Conservation (phyloP, 2,113 vertebrate genomes). For the Cheilinus undulatus region DNA sequence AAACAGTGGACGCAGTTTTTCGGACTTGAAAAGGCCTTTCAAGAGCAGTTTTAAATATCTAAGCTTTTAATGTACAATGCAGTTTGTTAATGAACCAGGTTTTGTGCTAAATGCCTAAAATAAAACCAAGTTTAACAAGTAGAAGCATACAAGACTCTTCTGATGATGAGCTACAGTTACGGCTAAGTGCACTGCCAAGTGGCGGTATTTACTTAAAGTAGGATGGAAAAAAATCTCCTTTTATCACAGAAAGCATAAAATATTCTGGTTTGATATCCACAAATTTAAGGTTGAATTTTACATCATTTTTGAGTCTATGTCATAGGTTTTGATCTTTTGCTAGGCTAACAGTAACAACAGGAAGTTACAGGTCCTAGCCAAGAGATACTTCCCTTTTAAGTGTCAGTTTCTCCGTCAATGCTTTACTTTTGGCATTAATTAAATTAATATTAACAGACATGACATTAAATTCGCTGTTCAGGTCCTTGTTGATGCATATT, state of each 20-base stretch:
- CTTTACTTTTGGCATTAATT: no score
- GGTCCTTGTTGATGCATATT: no score
- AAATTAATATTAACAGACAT: no score
- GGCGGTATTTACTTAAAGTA: not conserved
- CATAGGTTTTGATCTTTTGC: not conserved
- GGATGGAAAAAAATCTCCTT: not conserved
- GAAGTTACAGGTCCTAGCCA: not conserved
- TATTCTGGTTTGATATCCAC: not conserved
- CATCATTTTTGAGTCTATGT: no score
- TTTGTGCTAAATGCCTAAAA: slow-evolving; percentile 5
- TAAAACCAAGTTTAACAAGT: slow-evolving; percentile 5
- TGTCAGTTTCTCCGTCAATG: no score
- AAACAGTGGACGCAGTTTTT: slow-evolving; percentile 32
- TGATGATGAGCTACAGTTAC: not conserved
- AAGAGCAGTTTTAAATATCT: not conserved
- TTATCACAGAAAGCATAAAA: not conserved
- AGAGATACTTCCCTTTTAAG: not conserved
- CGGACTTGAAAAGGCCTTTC: slow-evolving; percentile 5
- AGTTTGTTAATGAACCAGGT: not conserved
- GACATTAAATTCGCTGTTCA: no score
- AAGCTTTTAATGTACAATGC: slow-evolving; percentile 15
- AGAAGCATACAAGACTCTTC: not conserved
- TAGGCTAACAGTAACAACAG: no score
- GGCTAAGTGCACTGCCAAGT: slow-evolving; percentile 28
- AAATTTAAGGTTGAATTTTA: not conserved